These are phyloP conservation scores for Mayetiola destructor DNA, from an alignment of 2,888 invertebrate species.

Conservation along the genomic window DNA sequence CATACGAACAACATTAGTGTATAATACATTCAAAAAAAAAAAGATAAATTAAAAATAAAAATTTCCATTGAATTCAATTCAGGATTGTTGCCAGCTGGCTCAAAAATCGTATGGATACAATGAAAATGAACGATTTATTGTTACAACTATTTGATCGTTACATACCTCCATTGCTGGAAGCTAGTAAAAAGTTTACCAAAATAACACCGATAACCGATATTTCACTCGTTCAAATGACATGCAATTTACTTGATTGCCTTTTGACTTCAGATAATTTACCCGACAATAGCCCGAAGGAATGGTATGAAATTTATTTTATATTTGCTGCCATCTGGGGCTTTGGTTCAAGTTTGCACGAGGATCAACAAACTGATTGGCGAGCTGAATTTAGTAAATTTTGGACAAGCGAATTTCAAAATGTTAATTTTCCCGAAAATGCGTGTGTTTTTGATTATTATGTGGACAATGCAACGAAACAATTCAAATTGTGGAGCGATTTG, in stretches of 20 bases:
- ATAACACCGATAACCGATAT: constrained; percentile 85
- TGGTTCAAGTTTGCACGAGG: constrained; percentile 80
- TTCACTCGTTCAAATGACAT: constrained; percentile 79
- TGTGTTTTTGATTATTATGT: constrained; percentile 84
- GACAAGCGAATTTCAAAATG: constrained; percentile 77
- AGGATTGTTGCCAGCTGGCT: constrained; percentile 86
- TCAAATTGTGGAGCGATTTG: constrained; percentile 73
- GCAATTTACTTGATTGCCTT: constrained; percentile 73
- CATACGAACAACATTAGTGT: no score
- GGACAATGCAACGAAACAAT: constrained; percentile 69
- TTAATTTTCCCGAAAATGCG: constrained; percentile 73
- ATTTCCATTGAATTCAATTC: constrained; percentile 19
- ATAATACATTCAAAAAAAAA: background rate
- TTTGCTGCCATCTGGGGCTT: constrained; percentile 89
- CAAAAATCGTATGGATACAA: constrained; percentile 58
- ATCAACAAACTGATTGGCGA: constrained; percentile 80
- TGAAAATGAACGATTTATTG: constrained; percentile 54
- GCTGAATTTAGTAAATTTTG: constrained; percentile 96
- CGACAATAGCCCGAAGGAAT: constrained; percentile 64
- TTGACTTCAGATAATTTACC: constrained; percentile 63
- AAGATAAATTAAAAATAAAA: background rate
- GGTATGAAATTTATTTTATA: constrained; percentile 79
- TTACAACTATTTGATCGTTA: constrained; percentile 89
- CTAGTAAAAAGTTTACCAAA: constrained; percentile 64
- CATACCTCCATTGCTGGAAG: constrained; percentile 70